Conservation (phyloP, 2,113 vertebrate species). For the Procavia capensis region DNA sequence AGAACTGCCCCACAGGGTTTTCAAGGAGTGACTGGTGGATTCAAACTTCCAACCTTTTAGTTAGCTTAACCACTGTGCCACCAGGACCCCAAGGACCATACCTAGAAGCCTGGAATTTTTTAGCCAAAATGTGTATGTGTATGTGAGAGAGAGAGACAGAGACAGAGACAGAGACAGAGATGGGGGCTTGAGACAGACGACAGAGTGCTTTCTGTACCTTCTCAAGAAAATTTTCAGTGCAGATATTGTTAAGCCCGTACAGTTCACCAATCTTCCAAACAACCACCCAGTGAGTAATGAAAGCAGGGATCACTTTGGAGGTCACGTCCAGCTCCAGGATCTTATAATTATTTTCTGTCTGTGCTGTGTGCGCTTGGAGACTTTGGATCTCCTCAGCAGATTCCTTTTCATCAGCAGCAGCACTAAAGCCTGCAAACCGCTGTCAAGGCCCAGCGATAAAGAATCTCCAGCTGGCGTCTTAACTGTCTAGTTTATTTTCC, state of each 20-base stretch:
- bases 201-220: neutral
- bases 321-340: neutral
- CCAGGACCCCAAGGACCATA: neutral
- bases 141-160: neutral
- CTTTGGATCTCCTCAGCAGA: neutral
- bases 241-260: neutral
- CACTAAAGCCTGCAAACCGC: neutral
- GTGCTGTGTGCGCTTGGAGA: neutral
- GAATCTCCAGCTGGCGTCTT: slow-evolving; percentile 59
- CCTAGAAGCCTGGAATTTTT: neutral
- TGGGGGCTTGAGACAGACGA: neutral
- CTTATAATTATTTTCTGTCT: neutral
- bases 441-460: slow-evolving; percentile 39
- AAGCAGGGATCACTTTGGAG: neutral
- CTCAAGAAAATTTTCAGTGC: neutral
- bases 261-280: neutral
- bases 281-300: neutral
- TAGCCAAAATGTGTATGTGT: neutral
- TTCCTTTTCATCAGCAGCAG: slow-evolving; percentile 9
- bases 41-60: neutral
- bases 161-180: neutral
- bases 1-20: too few species aligned
- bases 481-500: slow-evolving; percentile 73
- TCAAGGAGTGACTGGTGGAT: neutral
- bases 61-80: neutral